phyloP scores from a whole-genome alignment of 2,113 vertebrate genomes.

The Actenoides lindsayi region DNA sequence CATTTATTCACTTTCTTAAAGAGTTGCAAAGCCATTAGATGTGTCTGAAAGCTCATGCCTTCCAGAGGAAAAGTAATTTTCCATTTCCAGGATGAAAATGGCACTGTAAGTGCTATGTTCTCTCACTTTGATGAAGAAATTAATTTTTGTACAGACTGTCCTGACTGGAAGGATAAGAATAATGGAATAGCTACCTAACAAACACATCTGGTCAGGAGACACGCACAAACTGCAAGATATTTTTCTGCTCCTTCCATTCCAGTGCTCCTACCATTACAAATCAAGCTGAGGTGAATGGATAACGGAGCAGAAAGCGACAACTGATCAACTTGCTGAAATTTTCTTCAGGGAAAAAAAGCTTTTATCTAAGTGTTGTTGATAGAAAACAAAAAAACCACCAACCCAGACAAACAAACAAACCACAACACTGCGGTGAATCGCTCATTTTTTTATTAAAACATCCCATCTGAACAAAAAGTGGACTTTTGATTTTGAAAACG shows the following conservation, averaged over 20 bases:
- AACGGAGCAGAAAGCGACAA: neutral
- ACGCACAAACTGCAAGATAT: neutral
- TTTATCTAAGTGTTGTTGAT: neutral
- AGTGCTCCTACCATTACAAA: neutral
- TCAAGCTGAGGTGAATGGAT: neutral
- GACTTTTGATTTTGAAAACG: neutral
- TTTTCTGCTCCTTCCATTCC: neutral
- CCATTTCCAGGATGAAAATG: slow-evolving; percentile 15
- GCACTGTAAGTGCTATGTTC: neutral
- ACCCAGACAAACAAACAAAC: no score
- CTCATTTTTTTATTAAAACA: neutral
- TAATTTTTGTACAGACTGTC: neutral
- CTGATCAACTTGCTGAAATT: neutral
- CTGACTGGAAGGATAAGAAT: neutral
- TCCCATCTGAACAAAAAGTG: neutral
- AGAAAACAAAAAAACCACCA: neutral
- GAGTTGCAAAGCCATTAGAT: neutral
- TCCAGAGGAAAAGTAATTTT: slow-evolving; percentile 3
- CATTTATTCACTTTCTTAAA: neutral
- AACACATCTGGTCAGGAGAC: neutral
- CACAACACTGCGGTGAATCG: neutral
- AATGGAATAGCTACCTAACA: neutral
- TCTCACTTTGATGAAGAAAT: neutral
- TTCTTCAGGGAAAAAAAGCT: neutral
- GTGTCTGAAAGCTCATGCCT: neutral